Evolutionary conservation across 1,140 invertebrate genomes (phyloP).

Genomic region (Proales similis): DNA sequence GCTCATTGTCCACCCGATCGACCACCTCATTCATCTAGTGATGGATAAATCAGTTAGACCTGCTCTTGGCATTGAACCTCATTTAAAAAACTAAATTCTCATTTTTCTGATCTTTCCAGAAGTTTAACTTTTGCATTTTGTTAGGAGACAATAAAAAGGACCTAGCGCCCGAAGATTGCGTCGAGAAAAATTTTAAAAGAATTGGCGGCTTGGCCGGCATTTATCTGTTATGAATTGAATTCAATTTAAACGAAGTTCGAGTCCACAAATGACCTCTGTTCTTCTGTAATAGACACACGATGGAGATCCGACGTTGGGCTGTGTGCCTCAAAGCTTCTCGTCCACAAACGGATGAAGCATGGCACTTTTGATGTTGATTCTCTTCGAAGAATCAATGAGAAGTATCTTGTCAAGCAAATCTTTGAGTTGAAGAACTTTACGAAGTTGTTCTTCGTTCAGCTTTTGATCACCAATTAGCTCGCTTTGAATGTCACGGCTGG

Average conservation of each 20-base stretch:
- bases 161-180: no score
- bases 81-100: background rate
- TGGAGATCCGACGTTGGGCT: no score
- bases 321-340: constrained; percentile 64
- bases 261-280: no score
- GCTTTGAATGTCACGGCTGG: constrained; percentile 70
- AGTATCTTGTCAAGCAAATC: constrained; percentile 88
- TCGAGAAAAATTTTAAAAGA: no score
- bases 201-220: no score
- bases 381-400: constrained; percentile 81
- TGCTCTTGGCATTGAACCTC: background rate
- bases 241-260: no score
- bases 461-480: constrained; percentile 78
- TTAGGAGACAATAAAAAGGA: no score
- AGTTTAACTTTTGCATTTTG: no score
- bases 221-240: no score
- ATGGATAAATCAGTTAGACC: constrained; percentile 65
- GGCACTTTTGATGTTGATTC: constrained; percentile 84
- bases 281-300: no score
- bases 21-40: constrained; percentile 65
- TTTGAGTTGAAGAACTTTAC: constrained; percentile 82
- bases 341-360: constrained; percentile 91
- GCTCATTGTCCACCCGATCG: constrained; percentile 84
- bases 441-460: constrained; percentile 75
- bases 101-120: no score